Evolutionary conservation across 2,888 invertebrate species (phyloP).

Genomic region (Thalpophila matura): DNA sequence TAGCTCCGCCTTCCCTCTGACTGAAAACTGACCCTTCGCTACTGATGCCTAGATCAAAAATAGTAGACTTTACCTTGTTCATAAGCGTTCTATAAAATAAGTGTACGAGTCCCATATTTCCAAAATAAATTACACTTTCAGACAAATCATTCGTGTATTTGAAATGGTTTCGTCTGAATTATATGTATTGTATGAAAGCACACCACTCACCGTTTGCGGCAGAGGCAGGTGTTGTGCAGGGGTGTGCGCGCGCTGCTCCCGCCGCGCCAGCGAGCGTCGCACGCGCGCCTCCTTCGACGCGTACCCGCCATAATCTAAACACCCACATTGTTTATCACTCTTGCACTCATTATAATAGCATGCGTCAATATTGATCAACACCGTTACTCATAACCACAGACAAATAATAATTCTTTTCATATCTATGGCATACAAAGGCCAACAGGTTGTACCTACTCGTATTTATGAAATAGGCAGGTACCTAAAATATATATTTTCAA

Average conservation of each 20-base stretch:
- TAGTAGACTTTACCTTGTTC: neutral
- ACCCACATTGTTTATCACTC: slow-evolving; percentile 40
- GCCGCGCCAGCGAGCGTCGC: slow-evolving; percentile 80
- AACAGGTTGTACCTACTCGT: slow-evolving; percentile 30
- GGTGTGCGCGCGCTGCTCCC: slow-evolving; percentile 82
- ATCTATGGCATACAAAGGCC: slow-evolving; percentile 10
- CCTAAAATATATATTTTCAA: too few species aligned
- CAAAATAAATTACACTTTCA: slow-evolving; percentile 1
- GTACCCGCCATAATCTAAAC: slow-evolving; percentile 85
- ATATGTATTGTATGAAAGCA: slow-evolving; percentile 5
- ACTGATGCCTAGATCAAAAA: neutral
- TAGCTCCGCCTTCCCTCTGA: too few species aligned
- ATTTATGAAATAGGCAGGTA: neutral
- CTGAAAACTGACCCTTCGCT: too few species aligned
- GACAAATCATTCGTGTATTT: neutral
- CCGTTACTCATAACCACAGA: slow-evolving; percentile 24
- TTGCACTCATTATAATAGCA: slow-evolving; percentile 40
- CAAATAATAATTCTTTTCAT: slow-evolving; percentile 44
- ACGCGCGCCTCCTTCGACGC: slow-evolving; percentile 85
- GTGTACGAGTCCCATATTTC: neutral
- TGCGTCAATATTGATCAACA: slow-evolving; percentile 46
- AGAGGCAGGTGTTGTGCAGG: slow-evolving; percentile 81
- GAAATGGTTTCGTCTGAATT: slow-evolving; percentile 12
- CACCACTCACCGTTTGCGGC: slow-evolving; percentile 81
- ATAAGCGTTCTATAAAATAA: slow-evolving; percentile 3